A percentile compares a stretch with the other conserved stretches of the same genome.
Conservation (phyloP, 2,888 invertebrate species). For the Leptopterna dolabrata region DNA sequence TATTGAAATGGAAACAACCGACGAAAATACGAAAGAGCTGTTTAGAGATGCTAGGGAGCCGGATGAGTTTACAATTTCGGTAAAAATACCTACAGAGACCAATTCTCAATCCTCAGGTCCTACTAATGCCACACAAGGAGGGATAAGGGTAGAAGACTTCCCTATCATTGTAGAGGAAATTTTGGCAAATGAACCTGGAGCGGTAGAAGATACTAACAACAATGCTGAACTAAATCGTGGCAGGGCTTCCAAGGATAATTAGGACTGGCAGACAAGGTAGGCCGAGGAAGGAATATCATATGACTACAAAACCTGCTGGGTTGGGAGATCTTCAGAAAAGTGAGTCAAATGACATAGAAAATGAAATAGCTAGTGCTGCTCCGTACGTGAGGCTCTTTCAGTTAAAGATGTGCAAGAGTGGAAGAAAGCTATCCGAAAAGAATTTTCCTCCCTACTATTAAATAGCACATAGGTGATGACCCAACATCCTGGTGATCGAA, state of each 20-base stretch:
- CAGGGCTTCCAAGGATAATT: not conserved
- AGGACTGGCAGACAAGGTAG: not conserved
- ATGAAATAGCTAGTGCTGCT: not conserved
- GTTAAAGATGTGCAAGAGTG: not conserved
- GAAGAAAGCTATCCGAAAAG: not conserved
- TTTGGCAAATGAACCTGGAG: not conserved
- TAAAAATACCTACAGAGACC: not conserved
- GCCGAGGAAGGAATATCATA: not conserved
- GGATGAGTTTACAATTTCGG: not conserved
- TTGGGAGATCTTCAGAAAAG: not conserved
- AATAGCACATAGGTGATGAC: not conserved
- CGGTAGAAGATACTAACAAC: not conserved
- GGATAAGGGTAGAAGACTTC: not conserved
- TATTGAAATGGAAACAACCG: not conserved
- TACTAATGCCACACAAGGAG: not conserved
- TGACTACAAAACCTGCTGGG: not conserved
- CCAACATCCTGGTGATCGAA: not conserved
- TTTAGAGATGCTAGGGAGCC: not conserved
- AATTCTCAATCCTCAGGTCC: not conserved
- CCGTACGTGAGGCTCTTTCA: not conserved
- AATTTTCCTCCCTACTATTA: not conserved
- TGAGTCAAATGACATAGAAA: not conserved
- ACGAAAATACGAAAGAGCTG: not conserved
- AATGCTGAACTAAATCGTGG: not conserved
- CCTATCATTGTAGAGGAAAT: not conserved